A percentile compares a stretch with the other conserved stretches of the same genome.
These are phyloP conservation scores for Subacronicta megacephala DNA, from an alignment of 2,888 invertebrate genomes.

Conservation along the genomic window DNA sequence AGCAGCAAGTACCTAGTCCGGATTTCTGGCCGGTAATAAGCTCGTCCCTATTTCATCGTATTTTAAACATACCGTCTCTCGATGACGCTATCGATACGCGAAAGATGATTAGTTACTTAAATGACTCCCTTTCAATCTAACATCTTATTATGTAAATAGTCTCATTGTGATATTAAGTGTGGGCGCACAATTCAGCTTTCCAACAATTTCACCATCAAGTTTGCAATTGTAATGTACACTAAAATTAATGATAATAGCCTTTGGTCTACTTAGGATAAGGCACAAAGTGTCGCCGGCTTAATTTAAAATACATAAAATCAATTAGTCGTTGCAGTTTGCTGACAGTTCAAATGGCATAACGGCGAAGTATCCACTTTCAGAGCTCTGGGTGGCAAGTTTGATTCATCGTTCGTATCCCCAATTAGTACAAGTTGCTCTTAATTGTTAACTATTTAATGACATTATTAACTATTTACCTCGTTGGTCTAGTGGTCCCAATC, in stretches of 20 bases:
- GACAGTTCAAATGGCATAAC: conserved; percentile 15
- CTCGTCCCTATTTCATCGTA: too few relatives aligned
- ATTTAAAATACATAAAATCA: conserved; percentile 52
- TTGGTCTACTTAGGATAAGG: conserved; percentile 33
- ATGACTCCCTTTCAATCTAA: conserved; percentile 35
- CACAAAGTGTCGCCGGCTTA: conserved; percentile 34
- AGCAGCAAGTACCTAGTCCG: too few relatives aligned
- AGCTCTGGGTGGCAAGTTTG: conserved; percentile 23
- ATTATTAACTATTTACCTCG: too few relatives aligned
- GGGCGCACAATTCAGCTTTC: conserved; percentile 60
- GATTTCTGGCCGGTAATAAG: too few relatives aligned
- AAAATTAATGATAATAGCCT: conserved; percentile 52
- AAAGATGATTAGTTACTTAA: conserved; percentile 18
- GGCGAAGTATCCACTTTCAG: conserved; percentile 19
- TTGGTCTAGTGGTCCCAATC: too few relatives aligned
- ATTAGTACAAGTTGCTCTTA: background rate
- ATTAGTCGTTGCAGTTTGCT: conserved; percentile 32
- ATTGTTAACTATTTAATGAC: background rate
- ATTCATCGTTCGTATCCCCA: conserved; percentile 22
- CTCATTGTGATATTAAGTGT: conserved; percentile 57
- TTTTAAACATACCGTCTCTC: too few relatives aligned
- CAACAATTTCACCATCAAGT: conserved; percentile 55
- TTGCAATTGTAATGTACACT: conserved; percentile 52
- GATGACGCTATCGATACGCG: background rate
- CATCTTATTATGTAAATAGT: conserved; percentile 53